These are phyloP conservation scores for Drosophila pseudoobscura DNA, from an alignment of 1,140 invertebrate genomes.

Conservation along the genomic window DNA sequence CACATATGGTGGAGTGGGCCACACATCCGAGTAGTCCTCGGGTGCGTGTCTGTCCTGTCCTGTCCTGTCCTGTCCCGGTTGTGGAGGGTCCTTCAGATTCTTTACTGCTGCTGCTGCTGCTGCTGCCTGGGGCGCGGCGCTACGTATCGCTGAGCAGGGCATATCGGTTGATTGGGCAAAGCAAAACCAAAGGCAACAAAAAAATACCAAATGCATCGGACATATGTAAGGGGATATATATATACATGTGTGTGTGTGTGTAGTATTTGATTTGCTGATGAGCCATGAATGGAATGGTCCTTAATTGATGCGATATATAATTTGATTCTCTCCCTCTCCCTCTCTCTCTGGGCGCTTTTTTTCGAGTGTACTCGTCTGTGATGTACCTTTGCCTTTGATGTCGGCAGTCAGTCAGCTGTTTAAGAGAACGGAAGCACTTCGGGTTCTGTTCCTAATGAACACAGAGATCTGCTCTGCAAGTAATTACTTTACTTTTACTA, in stretches of 20 bases:
- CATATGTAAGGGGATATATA: conserved; percentile 30
- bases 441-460: too few relatives aligned
- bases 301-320: too few relatives aligned
- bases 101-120: conserved; percentile 40
- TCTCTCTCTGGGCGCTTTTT: too few relatives aligned
- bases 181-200: conserved; percentile 20
- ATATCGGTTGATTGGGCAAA: conserved; percentile 61
- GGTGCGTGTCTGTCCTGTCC: conserved; percentile 29
- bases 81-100: conserved; percentile 73
- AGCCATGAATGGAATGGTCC: too few relatives aligned
- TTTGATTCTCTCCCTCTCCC: too few relatives aligned
- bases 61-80: background rate
- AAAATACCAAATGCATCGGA: conserved; percentile 34
- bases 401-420: background rate
- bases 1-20: conserved; percentile 28
- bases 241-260: too few relatives aligned
- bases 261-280: too few relatives aligned
- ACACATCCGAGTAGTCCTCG: conserved; percentile 42
- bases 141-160: conserved; percentile 50
- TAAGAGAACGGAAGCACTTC: too few relatives aligned
- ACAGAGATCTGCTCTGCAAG: too few relatives aligned
- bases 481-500: too few relatives aligned
- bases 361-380: too few relatives aligned
- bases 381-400: too few relatives aligned
- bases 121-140: conserved; percentile 33